A percentile compares a stretch with the other conserved stretches of the same genome.
Evolutionary conservation across 2,797 vertebrate genomes (phyloP).

Genomic region (Sebastes elongatus): DNA sequence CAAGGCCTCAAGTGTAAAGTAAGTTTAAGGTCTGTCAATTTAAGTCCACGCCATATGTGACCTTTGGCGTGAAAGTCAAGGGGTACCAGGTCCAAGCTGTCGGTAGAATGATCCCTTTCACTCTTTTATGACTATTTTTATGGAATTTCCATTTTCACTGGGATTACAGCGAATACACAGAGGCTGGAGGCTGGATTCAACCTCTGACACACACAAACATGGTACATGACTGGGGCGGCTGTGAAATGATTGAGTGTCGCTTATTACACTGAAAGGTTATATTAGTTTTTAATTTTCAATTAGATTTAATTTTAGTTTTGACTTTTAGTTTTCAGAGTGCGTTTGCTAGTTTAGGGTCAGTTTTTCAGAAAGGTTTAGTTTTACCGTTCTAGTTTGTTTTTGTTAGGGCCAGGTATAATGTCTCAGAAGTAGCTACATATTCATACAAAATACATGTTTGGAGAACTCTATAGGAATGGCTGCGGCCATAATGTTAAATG

Average conservation of each 20-base stretch:
- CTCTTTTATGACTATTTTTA: constrained; percentile 41
- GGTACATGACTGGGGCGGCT: not conserved
- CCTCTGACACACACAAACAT: not conserved
- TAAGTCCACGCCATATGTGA: constrained; percentile 67
- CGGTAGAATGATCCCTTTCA: constrained; percentile 36
- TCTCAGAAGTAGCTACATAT: too few species aligned
- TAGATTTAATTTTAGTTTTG: too few species aligned
- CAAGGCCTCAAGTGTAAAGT: constrained; percentile 65
- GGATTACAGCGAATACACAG: constrained; percentile 6
- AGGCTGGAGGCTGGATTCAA: constrained; percentile 8
- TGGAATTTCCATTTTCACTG: constrained; percentile 47
- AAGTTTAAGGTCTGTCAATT: constrained; percentile 64
- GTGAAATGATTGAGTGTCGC: not conserved
- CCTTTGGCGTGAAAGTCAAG: constrained; percentile 65
- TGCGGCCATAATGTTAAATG: too few species aligned
- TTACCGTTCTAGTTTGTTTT: too few species aligned
- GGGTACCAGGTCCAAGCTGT: constrained; percentile 57
- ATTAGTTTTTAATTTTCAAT: too few species aligned
- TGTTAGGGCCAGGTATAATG: too few species aligned
- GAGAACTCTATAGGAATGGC: too few species aligned
- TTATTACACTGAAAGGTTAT: not conserved
- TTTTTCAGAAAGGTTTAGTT: too few species aligned
- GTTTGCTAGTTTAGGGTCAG: too few species aligned
- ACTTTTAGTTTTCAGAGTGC: too few species aligned
- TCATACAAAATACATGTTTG: too few species aligned